phyloP scores from a whole-genome alignment of 1,140 invertebrate genomes.

The Listronotus oregonensis region DNA sequence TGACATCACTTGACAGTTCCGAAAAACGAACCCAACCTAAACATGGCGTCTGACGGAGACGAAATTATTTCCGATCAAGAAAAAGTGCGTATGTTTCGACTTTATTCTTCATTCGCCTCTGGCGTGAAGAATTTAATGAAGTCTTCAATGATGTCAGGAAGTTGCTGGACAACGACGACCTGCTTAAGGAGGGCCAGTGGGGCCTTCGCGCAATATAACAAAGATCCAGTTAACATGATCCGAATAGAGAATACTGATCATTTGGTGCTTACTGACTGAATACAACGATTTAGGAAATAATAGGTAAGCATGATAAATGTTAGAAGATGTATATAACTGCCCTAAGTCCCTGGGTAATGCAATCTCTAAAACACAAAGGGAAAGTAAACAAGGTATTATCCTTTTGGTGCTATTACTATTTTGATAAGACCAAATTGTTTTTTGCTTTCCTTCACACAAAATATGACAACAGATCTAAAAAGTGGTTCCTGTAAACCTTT shows the following conservation, averaged over 20 bases:
- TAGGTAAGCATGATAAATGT: conserved; percentile 54
- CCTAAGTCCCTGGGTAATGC: too few species aligned
- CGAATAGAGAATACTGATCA: conserved; percentile 85
- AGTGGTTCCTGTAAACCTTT: too few species aligned
- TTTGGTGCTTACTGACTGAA: conserved; percentile 91
- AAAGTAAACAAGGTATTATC: too few species aligned
- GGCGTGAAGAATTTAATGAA: conserved; percentile 99
- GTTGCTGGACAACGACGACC: conserved; percentile 92
- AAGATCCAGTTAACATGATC: conserved; percentile 97
- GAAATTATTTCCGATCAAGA: conserved; percentile 84
- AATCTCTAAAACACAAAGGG: too few species aligned
- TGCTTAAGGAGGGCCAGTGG: conserved; percentile 93
- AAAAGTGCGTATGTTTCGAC: conserved; percentile 93
- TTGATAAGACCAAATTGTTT: too few species aligned
- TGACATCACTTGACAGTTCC: conserved; percentile 22
- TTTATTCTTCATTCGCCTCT: conserved; percentile 98
- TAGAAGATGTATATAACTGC: neutral
- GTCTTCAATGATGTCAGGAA: conserved; percentile 99
- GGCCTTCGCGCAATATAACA: conserved; percentile 97
- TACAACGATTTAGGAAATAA: conserved; percentile 90
- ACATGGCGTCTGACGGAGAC: conserved; percentile 69
- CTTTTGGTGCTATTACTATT: too few species aligned
- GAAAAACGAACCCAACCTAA: conserved; percentile 51
- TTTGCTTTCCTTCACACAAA: too few species aligned
- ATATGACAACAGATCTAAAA: too few species aligned